phyloP scores from a whole-genome alignment of 2,797 vertebrate species.

The Enteromius argenteus region DNA sequence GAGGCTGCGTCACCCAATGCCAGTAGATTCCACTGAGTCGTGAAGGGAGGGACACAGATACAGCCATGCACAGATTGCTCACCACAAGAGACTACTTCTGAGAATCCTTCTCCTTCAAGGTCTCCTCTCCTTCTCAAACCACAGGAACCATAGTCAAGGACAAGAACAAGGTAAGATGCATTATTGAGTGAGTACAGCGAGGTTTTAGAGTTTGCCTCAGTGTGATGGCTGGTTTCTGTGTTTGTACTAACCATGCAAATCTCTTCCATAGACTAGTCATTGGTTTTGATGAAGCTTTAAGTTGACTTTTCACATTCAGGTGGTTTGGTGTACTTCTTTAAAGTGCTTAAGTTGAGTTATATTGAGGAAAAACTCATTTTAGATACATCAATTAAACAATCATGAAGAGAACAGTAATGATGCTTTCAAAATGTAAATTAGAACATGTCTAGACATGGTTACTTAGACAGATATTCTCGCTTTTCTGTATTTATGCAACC shows the following conservation, averaged over 20 bases:
- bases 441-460: neutral
- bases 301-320: neutral
- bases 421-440: neutral
- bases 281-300: neutral
- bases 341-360: neutral
- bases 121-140: slow-evolving; percentile 2
- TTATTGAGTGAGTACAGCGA: neutral
- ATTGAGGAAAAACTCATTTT: neutral
- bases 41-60: slow-evolving; percentile 22
- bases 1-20: slow-evolving; percentile 27
- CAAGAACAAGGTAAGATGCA: slow-evolving; percentile 18
- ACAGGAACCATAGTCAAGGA: neutral
- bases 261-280: neutral
- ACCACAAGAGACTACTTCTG: slow-evolving; percentile 36
- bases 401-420: neutral
- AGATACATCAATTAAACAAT: too few relatives aligned
- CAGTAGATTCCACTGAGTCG: slow-evolving; percentile 16
- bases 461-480: neutral
- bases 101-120: slow-evolving; percentile 9
- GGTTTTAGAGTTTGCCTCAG: neutral
- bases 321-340: neutral
- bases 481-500: slow-evolving; percentile 9
- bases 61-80: slow-evolving; percentile 28
- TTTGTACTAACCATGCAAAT: slow-evolving; percentile 33
- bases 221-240: neutral